Conservation (phyloP, 2,113 vertebrate species). For the Castor canadensis region DNA sequence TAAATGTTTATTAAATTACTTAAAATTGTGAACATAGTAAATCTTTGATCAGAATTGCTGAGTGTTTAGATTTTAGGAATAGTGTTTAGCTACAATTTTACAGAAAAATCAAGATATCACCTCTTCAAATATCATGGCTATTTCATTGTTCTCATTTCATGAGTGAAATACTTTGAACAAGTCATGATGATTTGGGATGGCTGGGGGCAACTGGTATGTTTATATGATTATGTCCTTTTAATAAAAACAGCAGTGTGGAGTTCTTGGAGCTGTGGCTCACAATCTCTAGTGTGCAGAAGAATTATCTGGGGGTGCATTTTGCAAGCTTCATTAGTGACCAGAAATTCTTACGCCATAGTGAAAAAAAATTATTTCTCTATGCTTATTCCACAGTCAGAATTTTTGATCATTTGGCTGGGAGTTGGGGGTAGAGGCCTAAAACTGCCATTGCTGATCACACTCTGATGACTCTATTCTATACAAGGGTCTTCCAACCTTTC, state of each 20-base stretch:
- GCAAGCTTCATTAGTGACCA: not conserved
- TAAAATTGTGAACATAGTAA: not conserved
- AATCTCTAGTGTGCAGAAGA: not conserved
- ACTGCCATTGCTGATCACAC: rapidly evolving
- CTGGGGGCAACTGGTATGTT: not conserved
- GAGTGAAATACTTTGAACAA: not conserved
- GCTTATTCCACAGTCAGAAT: not conserved
- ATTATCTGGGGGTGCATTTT: not conserved
- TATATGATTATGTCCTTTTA: not conserved
- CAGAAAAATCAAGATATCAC: not conserved
- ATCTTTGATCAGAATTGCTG: not conserved
- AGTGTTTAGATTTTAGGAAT: not conserved
- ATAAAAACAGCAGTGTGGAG: not conserved
- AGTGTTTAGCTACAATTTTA: not conserved
- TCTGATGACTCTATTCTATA: not conserved
- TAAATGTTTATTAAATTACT: not conserved
- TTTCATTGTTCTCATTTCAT: not conserved
- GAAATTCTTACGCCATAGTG: not conserved
- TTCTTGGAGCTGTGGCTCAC: not conserved
- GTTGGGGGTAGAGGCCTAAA: not conserved
- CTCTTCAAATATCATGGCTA: not conserved
- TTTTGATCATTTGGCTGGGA: not conserved
- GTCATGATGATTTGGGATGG: not conserved
- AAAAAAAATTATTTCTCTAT: not conserved
- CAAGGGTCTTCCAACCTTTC: not conserved